Base-by-base conservation (phyloP, 2,888 invertebrate species). In the Calliphora vomitoria region DNA sequence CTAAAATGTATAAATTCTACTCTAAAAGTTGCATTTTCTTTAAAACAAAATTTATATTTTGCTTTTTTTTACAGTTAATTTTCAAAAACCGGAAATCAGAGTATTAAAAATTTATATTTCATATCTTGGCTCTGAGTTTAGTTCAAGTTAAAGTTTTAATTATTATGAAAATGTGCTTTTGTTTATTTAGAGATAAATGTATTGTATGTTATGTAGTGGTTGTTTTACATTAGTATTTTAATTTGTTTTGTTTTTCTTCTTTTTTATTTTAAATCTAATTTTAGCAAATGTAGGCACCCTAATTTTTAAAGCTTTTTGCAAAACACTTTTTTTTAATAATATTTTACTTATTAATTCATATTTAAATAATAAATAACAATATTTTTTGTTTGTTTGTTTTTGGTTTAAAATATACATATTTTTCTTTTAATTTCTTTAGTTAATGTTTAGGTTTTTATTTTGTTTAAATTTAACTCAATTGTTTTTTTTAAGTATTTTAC, bases 251-350 rank as follows among this genome's bases (percentile, higher is more conserved):
- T 78, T 82, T 62, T 83, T 88, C 83, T 55, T 82, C 88, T 84
- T 66, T 91, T 25, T 25, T 25, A 25, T 25, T 25, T 25, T 90
- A 92, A 93, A 92, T 92, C 93, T 93, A 93, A 93, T 92, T 92
- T 90, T 93, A 93, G 93, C 93, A 93, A 93, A 93, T 93, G 93
- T 93, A 93, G 93, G 93, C 93, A 93, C 93, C 93, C 93, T 93
- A 93, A 93, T 93, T 93, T 91, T 93, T 93, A 93, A 93, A 93
- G 93, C 93, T 93, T 93, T 91, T 92, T 93, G 93, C 93, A 93
- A 93, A 92, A 93, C 93, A 93, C 92, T 92, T 92, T 92, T 92
- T 90, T 91, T 91, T 93, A 90, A 90, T 93, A 90, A 90, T 55
- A 76, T 91, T 81, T 91, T 91, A 83, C 90, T 90, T 90, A 89